Base-by-base conservation (phyloP, 2,888 invertebrate species). In the Lasioglossum figueresi region DNA sequence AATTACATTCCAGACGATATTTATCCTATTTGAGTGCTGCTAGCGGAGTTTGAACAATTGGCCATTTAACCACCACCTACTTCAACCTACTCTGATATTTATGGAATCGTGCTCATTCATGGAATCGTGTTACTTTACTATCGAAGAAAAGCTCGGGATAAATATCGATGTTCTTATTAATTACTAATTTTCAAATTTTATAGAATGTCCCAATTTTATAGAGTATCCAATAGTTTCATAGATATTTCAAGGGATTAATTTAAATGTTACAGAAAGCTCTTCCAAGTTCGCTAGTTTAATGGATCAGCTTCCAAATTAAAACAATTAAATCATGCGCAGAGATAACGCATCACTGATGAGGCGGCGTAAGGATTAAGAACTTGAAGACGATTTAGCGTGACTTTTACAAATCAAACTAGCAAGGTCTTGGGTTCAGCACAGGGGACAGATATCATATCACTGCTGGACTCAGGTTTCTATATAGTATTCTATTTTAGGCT, bases 11-110 rank as follows among this genome's bases (percentile, higher is more conserved):
- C 34, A 34, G 63, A 14, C 63, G 63, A 19, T 71, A 73, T 77
- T 85, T 59, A 52, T 59, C 68, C 45, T 70, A 23, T 52, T 31
- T 34, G 19, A 27, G 14, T 16, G 78, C 83, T 85, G 43, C n/a
- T 78, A 85, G 80, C 76, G 45, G 66, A 16, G 68, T 66, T 31
- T 74, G 27, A n/a, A 72, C 37, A 52, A 85, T 84, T 85, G 77
- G 74, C 83, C 48, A 71, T 52, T 72, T 56, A 27, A 23, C 48
- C 63, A 52, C n/a, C 56, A 56, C 43, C 77, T 75, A 66, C 66
- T 68, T 84, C 23, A 23, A 63, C 56, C 52, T 16, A 45, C 34
- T n/a, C 12, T 43, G 19, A 34, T 56, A 56, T 80, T 76, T 78
- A 40, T 43, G 59, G 59, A 63, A 19, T 12, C 27, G 27, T 37